These are phyloP conservation scores for Temnothorax longispinosus DNA, from an alignment of 1,140 invertebrate genomes.

Conservation along the genomic window DNA sequence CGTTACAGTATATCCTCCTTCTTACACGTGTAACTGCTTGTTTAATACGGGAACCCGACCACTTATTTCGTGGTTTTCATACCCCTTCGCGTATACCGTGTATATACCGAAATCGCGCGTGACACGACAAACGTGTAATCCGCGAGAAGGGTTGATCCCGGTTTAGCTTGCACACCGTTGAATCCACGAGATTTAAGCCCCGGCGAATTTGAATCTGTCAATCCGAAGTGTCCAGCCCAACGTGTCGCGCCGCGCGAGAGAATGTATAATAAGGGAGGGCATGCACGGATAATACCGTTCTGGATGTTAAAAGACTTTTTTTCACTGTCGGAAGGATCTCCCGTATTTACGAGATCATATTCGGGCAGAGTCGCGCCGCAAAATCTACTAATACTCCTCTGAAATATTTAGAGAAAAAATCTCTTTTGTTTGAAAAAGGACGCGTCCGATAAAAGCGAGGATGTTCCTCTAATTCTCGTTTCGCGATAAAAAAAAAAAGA, in stretches of 20 bases:
- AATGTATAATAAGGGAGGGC: constrained; percentile 66
- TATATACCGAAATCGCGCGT: constrained; percentile 78
- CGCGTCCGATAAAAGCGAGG: background rate
- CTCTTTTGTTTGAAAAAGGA: background rate
- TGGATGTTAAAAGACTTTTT: constrained; percentile 67
- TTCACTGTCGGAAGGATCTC: constrained; percentile 57
- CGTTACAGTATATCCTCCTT: background rate
- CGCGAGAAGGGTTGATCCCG: constrained; percentile 83
- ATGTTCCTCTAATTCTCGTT: background rate
- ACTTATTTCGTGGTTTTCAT: constrained; percentile 71
- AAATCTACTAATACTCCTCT: constrained; percentile 31
- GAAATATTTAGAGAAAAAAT: constrained; percentile 9
- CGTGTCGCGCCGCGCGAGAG: constrained; percentile 52
- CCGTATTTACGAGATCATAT: constrained; percentile 32
- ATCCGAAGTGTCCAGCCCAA: constrained; percentile 65
- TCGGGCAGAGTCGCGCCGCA: background rate
- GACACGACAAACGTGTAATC: constrained; percentile 82
- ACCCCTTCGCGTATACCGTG: constrained; percentile 28
- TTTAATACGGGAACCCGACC: constrained; percentile 42
- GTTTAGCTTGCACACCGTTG: constrained; percentile 79
- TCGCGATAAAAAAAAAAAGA: background rate
- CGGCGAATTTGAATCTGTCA: constrained; percentile 75
- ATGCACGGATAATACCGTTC: constrained; percentile 54
- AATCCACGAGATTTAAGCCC: constrained; percentile 72
- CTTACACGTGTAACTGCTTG: background rate